These are phyloP conservation scores for Ferdinandea cuprea DNA, from an alignment of 2,888 invertebrate genomes.

Conservation along the genomic window DNA sequence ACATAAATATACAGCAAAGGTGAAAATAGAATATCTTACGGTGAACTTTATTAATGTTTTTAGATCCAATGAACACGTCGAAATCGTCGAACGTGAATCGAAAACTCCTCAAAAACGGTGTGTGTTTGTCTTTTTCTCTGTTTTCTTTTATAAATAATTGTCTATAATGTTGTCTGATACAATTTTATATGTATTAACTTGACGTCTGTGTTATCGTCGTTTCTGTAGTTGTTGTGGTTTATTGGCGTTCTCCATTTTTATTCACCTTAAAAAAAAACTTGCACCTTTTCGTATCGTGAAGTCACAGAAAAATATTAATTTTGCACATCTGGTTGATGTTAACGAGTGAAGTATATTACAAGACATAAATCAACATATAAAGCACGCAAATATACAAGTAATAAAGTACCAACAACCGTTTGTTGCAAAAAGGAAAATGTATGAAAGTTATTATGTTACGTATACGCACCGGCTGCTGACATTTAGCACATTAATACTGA, in stretches of 20 bases:
- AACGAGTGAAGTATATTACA: conserved; percentile 36
- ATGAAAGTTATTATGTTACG: conserved; percentile 22
- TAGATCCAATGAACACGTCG: conserved; percentile 61
- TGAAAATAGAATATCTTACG: conserved; percentile 63
- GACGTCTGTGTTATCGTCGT: conserved; percentile 3
- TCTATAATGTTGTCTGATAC: conserved; percentile 17
- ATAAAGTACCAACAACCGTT: conserved; percentile 27
- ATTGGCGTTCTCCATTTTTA: background rate
- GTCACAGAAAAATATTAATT: conserved; percentile 40
- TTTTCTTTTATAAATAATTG: no score
- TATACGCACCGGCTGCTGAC: conserved; percentile 14
- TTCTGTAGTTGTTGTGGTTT: conserved; percentile 3
- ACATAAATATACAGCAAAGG: conserved; percentile 66
- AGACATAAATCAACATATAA: conserved; percentile 33
- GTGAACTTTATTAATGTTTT: conserved; percentile 70
- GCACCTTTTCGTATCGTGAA: conserved; percentile 8
- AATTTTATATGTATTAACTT: background rate
- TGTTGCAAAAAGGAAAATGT: conserved; percentile 2
- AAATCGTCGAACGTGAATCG: conserved; percentile 15
- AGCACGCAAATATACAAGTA: conserved; percentile 17
- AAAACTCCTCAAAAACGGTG: conserved; percentile 45
- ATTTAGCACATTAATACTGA: conserved; percentile 8
- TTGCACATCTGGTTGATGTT: conserved; percentile 39
- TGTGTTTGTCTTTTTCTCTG: conserved; percentile 51
- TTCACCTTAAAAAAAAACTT: background rate